Evolutionary conservation across 64 coral and sea anemone genomes (phyloP).

Genomic region (Actinia tenebrosa): DNA sequence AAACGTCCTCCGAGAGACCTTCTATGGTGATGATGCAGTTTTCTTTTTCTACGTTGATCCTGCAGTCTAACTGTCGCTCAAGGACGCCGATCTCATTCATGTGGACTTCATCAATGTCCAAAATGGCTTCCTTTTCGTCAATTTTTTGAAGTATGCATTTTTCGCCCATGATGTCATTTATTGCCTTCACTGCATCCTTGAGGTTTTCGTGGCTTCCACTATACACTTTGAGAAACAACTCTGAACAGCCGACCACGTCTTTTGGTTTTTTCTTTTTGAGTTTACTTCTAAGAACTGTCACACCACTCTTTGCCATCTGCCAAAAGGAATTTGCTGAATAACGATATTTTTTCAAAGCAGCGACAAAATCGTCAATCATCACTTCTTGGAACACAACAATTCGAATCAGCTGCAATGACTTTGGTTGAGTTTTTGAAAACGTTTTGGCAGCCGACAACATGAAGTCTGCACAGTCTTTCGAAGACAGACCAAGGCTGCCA

Average conservation of each 20-base stretch:
- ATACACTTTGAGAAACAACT: neutral
- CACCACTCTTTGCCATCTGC: neutral
- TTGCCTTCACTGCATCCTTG: neutral
- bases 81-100: neutral
- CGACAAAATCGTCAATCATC: conserved; percentile 40
- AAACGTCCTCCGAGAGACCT: neutral
- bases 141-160: neutral
- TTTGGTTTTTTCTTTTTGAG: neutral
- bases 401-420: conserved; percentile 21
- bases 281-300: neutral
- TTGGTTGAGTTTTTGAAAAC: conserved; percentile 26
- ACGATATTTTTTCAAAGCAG: neutral
- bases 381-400: conserved; percentile 46
- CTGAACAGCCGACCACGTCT: neutral
- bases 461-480: conserved; percentile 31
- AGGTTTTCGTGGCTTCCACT: neutral
- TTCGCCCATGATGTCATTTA: neutral
- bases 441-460: conserved; percentile 39
- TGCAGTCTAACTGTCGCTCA: neutral
- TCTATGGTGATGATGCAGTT: neutral
- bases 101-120: neutral
- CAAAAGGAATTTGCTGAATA: neutral
- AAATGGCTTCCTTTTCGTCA: neutral
- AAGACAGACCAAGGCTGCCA: conserved; percentile 26
- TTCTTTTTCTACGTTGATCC: neutral